Evolutionary conservation across 2,888 invertebrate species (phyloP).

Genomic region (Uloborus plumipes): DNA sequence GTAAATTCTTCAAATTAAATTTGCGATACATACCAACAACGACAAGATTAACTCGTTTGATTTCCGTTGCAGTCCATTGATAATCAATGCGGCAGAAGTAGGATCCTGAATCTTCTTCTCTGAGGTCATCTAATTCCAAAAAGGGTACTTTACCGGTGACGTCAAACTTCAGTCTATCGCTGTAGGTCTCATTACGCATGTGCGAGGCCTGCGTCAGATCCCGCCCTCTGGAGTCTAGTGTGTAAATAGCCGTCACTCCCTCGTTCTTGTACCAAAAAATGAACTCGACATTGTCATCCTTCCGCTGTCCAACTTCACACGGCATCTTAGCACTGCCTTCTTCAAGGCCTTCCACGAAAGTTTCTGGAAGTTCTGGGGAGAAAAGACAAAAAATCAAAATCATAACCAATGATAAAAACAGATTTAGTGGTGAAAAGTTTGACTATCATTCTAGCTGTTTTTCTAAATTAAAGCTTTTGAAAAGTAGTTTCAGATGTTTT

Average conservation of each 20-base stretch:
- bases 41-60: background rate
- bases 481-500: too few species aligned
- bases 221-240: conserved; percentile 6
- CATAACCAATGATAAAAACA: too few species aligned
- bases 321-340: conserved; percentile 20
- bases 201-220: background rate
- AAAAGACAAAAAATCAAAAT: background rate
- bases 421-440: too few species aligned
- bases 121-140: conserved; percentile 12
- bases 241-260: conserved; percentile 14
- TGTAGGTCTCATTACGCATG: conserved; percentile 12
- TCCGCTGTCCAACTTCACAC: conserved; percentile 1
- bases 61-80: conserved; percentile 14
- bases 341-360: conserved; percentile 13
- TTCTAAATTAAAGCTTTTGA: too few species aligned
- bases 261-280: conserved; percentile 39
- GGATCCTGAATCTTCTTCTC: conserved; percentile 7
- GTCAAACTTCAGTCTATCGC: conserved; percentile 8
- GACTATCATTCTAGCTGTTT: too few species aligned
- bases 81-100: conserved; percentile 32
- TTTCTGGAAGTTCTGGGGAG: background rate
- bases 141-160: conserved; percentile 1
- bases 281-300: conserved; percentile 16
- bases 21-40: conserved; percentile 13
- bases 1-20: too few species aligned